Conservation (phyloP, 2,113 vertebrate genomes). For the Fulica atra region DNA sequence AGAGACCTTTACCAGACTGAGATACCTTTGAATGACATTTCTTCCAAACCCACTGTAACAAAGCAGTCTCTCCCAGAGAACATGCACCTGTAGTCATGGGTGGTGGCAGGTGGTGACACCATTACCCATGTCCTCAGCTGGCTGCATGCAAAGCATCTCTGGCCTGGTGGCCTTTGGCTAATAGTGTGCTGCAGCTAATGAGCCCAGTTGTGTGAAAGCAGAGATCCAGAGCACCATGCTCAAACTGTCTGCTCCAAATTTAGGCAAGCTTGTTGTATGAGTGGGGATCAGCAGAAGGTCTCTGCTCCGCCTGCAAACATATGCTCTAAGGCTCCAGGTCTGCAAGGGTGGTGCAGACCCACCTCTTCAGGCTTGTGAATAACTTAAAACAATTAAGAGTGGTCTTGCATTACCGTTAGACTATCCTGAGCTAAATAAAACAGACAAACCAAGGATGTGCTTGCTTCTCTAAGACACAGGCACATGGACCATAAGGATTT, state of each 20-base stretch:
- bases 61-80: neutral
- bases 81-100: neutral
- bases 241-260: neutral
- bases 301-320: neutral
- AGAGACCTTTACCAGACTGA: neutral
- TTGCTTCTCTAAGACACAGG: neutral
- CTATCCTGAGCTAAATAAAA: neutral
- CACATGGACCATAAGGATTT: neutral
- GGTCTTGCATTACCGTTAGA: neutral
- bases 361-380: neutral
- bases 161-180: neutral
- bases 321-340: neutral
- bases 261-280: neutral
- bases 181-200: neutral
- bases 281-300: rapidly evolving
- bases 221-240: neutral
- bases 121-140: neutral
- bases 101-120: neutral
- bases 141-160: neutral
- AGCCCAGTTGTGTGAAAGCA: neutral
- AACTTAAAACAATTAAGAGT: neutral
- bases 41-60: neutral
- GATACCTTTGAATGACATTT: neutral
- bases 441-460: neutral
- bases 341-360: neutral